These are phyloP conservation scores for Scylla paramamosain DNA, from an alignment of 1,140 invertebrate genomes.

Conservation along the genomic window DNA sequence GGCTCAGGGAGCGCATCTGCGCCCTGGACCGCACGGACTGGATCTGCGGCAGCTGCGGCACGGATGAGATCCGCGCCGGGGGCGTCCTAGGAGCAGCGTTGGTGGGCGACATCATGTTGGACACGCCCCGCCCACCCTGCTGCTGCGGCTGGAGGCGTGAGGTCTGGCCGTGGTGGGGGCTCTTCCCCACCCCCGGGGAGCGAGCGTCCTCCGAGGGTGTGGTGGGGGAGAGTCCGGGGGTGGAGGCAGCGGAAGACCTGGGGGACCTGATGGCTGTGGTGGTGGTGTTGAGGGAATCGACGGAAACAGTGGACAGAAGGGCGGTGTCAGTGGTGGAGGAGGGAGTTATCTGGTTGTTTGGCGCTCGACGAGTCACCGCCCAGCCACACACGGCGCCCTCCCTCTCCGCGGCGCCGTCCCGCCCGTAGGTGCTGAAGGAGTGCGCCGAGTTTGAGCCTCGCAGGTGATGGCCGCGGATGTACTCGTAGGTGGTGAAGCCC, in stretches of 20 bases:
- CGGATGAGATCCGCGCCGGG: constrained; percentile 44
- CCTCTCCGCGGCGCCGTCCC: constrained; percentile 62
- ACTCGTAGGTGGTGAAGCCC: constrained; percentile 94
- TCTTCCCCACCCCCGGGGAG: constrained; percentile 54
- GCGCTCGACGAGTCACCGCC: constrained; percentile 62
- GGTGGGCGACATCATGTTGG: constrained; percentile 58
- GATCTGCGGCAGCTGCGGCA: constrained; percentile 70
- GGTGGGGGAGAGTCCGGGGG: constrained; percentile 67
- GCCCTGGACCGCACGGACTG: constrained; percentile 54
- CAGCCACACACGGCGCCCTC: constrained; percentile 76
- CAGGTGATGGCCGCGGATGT: constrained; percentile 80
- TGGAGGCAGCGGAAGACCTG: constrained; percentile 66
- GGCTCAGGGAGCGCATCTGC: constrained; percentile 69
- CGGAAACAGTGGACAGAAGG: constrained; percentile 76
- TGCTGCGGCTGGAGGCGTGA: constrained; percentile 7
- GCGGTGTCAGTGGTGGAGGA: constrained; percentile 79
- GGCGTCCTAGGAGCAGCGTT: constrained; percentile 67
- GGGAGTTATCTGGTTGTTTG: constrained; percentile 77
- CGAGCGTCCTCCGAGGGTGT: constrained; percentile 69
- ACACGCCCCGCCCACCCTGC: constrained; percentile 45
- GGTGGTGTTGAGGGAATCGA: constrained; percentile 74
- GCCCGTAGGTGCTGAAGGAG: constrained; percentile 73
- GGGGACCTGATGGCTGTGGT: constrained; percentile 78
- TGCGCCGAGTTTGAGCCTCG: constrained; percentile 73
- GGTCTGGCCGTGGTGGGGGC: constrained; percentile 44